Conservation (phyloP, 2,113 vertebrate species). For the Suricata suricatta region DNA sequence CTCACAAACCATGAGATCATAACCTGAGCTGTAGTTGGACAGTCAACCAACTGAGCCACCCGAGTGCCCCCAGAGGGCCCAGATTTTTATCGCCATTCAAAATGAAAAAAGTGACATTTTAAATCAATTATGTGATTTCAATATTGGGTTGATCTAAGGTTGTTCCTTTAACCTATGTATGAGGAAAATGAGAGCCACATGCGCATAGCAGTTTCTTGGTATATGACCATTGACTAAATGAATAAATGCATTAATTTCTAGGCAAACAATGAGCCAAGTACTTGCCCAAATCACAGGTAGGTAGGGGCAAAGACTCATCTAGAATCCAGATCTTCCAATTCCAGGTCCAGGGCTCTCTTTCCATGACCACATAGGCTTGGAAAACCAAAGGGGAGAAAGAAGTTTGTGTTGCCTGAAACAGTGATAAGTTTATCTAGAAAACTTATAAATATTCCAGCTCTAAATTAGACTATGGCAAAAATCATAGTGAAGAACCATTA, state of each 20-base stretch:
- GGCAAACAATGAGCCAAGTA: neutral
- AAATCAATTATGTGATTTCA: neutral
- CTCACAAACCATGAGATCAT: too few relatives aligned
- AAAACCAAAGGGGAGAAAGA: neutral
- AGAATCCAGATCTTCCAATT: neutral
- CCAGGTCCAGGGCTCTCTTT: neutral
- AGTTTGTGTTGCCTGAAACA: neutral
- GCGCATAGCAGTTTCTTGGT: neutral
- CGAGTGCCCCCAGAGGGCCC: neutral
- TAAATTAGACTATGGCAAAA: neutral
- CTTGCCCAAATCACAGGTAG: neutral
- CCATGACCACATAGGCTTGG: accelerated
- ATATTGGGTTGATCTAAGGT: neutral
- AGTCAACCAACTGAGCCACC: too few relatives aligned
- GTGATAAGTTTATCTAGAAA: neutral
- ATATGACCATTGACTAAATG: neutral
- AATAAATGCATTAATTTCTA: neutral
- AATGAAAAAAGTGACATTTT: neutral
- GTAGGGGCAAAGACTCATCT: neutral
- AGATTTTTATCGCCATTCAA: neutral
- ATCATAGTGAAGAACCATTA: neutral
- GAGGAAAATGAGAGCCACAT: neutral
- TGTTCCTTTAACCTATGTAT: neutral
- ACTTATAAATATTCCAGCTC: neutral
- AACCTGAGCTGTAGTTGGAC: too few relatives aligned